A percentile compares a stretch with the other conserved stretches of the same genome.
phyloP scores from a whole-genome alignment of 2,797 vertebrate genomes.

The Squalus acanthias region DNA sequence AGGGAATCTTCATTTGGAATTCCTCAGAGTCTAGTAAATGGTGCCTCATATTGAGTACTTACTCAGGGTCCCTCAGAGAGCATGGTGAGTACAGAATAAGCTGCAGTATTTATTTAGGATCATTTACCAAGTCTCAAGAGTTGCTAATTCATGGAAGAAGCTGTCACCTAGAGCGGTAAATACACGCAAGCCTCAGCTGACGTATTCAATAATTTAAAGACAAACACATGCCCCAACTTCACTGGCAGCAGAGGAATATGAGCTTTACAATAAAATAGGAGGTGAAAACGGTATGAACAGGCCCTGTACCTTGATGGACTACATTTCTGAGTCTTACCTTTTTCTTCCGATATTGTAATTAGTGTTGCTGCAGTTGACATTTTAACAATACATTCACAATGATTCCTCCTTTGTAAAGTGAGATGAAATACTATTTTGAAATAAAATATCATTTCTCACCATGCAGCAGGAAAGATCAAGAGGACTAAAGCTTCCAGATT shows the following conservation, averaged over 20 bases:
- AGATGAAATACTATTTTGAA: constrained; percentile 15
- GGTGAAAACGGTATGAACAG: not conserved
- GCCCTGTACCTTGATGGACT: not conserved
- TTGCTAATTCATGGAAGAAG: not conserved
- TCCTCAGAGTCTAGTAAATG: not conserved
- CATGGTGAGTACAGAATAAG: not conserved
- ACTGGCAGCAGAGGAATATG: not conserved
- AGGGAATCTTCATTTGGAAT: not conserved
- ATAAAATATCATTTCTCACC: not conserved
- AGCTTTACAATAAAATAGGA: not conserved
- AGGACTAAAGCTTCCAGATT: not conserved
- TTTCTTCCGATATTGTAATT: not conserved
- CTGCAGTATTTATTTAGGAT: not conserved
- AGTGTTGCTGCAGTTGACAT: not conserved
- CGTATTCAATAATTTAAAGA: not conserved
- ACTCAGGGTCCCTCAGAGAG: no score
- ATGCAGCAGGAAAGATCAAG: not conserved
- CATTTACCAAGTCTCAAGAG: not conserved
- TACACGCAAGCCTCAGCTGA: not conserved
- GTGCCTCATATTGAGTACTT: not conserved
- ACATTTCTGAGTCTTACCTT: not conserved
- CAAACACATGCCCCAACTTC: not conserved
- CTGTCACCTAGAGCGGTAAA: not conserved
- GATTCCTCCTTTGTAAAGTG: not conserved
- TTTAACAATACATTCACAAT: constrained; percentile 14